These are phyloP conservation scores for Sitobion miscanthi DNA, from an alignment of 1,140 invertebrate genomes.

Conservation along the genomic window DNA sequence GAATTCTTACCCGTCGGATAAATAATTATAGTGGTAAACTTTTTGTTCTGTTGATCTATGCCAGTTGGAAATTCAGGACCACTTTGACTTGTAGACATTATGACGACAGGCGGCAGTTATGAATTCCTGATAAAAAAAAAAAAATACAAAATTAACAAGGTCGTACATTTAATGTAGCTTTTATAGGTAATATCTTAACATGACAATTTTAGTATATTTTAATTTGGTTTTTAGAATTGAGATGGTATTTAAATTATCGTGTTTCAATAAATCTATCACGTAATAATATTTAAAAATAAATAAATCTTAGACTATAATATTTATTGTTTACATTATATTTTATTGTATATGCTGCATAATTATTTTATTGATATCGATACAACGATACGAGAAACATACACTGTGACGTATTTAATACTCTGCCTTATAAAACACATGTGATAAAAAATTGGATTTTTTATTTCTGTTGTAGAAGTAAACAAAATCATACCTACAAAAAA, in stretches of 20 bases:
- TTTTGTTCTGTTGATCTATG: constrained; percentile 51
- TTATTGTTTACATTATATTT: not conserved
- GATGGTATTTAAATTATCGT: not conserved
- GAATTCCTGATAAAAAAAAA: not conserved
- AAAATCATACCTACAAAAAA: not conserved
- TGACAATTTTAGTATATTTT: not conserved
- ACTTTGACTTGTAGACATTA: constrained; percentile 41
- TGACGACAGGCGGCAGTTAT: not conserved
- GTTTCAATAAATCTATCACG: not conserved
- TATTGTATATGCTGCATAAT: not conserved
- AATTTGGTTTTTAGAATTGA: not conserved
- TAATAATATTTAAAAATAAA: not conserved
- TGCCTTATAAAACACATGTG: not conserved
- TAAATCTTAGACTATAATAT: not conserved
- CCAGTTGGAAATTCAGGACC: constrained; percentile 19
- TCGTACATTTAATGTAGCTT: not conserved
- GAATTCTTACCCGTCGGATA: constrained; percentile 67
- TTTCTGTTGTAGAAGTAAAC: not conserved
- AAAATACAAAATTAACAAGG: not conserved
- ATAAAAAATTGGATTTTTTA: not conserved
- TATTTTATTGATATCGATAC: not conserved
- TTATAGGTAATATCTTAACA: not conserved
- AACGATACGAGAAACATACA: not conserved
- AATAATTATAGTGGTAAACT: constrained; percentile 63
- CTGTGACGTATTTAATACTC: not conserved